Evolutionary conservation across 2,797 vertebrate species (phyloP), one percentile per base, ranked within the genome.

Genomic region (Pelochelys cantorii): DNA sequence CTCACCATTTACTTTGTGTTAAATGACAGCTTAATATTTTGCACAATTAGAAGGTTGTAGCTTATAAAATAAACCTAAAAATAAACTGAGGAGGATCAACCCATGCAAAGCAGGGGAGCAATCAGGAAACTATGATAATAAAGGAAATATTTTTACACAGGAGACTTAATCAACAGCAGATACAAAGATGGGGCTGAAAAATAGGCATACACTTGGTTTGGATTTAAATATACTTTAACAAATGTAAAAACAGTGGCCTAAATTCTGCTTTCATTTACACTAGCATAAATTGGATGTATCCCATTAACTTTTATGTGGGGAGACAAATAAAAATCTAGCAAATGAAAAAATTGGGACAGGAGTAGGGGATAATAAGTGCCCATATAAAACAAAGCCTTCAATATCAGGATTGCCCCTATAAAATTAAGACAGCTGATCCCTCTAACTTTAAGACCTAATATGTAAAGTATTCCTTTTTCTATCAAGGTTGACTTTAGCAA

Each of bases 151-250:
- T 85, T 68, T 75, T 55, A 10, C 56, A 60, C 54, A 53, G 71
- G 56, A 59, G 60, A 68, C 79, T 91, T 8, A 34, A n/a, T 42
- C 5, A 48, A 54, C 91, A 84, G 88, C 95, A 25, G 54, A 65
- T 91, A 94, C 86, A 87, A 94, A 93, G 92, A 89, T 20, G 88
- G 88, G 81, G 83, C 89, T 78, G 91, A 37, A n/a, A 54, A 77
- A 87, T 25, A 48, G 90, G 54, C 81, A 17, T 5, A 48, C 42
- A 48, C 42, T 48, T 48, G 42, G 42, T 84, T 68, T 18, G 75
- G 25, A 54, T 85, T 84, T 86, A 42, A 23, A 37, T 48, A 81
- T 7, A 55, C 13, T 62, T 77, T 48, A 42, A 14, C n/a, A 29
- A 12, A 65, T 79, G 17, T 71, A 88, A 48, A 4, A 1, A 52